Base-by-base conservation (phyloP, 2,888 invertebrate species). In the Aricia artaxerxes region DNA sequence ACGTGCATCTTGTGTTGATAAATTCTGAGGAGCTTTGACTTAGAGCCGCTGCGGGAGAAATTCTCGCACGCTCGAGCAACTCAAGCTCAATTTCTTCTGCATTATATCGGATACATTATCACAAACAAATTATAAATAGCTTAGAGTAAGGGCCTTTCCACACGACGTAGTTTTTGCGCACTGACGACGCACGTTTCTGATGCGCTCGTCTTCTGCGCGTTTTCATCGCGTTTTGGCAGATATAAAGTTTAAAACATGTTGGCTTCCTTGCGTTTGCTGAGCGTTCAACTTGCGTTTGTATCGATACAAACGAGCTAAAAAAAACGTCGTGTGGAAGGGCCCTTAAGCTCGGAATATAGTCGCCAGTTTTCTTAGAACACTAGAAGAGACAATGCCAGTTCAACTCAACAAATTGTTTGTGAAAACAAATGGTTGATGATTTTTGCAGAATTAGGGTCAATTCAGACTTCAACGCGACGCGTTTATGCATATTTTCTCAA, bases 21-120 rank as follows among this genome's bases (percentile, higher is more conserved):
- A 76, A 57, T 76, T 76, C 76, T 53, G 11, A 53, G 31, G 13
- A 76, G 76, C 76, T 57, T 76, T 76, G 57, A 76, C 76, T 76
- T 76, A 75, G 44, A 44, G 57, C 49, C 31, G 53, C 76, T 53
- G 53, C 53, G 53, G 57, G 4, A 16, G n/a, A 75, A 75, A 75
- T 76, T 76, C 16, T 35, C 31, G 5, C 49, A 9, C 49, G 16
- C 53, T 75, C 53, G 9, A 76, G 13, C 13, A 5, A 57, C 31
- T 7, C 53, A 53, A 76, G 35, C 31, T 57, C 24, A 75, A 49
- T 75, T 75, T 75, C 75, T 44, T 75, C 44, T 49, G 44, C 44
- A 75, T 75, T 44, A 75, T 24, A 75, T 49, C 31, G 69, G 69
- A 69, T 69, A 69, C 38, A 38, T 69, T 69, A 38, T 38, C 35